Conservation (phyloP, 2,888 invertebrate species). For the Lasioglossum malachurum region DNA sequence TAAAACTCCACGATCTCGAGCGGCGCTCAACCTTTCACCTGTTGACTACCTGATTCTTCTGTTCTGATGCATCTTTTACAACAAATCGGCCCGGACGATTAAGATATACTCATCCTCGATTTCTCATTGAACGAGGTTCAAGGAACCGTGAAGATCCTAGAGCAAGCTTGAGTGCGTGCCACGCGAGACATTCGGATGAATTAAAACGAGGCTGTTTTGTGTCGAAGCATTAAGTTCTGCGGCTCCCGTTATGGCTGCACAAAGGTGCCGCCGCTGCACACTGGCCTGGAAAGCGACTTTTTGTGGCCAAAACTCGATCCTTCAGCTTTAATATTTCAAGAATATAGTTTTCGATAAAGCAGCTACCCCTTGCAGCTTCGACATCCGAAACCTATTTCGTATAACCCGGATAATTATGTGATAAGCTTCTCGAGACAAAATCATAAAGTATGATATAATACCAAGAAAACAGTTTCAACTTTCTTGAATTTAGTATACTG, state of each 20-base stretch:
- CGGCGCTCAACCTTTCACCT: background rate
- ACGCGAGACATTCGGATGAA: conserved; percentile 27
- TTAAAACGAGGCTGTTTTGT: conserved; percentile 51
- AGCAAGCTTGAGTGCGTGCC: conserved; percentile 17
- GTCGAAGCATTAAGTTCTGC: conserved; percentile 43
- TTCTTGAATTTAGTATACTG: background rate
- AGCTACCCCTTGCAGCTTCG: background rate
- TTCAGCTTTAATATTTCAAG: background rate
- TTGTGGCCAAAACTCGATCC: background rate
- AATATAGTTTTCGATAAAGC: background rate
- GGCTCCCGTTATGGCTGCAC: conserved; percentile 40
- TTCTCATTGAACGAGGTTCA: background rate
- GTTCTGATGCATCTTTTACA: background rate
- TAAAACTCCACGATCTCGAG: background rate
- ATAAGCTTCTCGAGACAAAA: background rate
- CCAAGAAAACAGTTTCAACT: background rate
- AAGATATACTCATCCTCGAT: background rate
- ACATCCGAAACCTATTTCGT: background rate
- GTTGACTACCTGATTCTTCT: background rate
- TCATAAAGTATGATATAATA: background rate
- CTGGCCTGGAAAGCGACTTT: background rate
- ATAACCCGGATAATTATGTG: background rate
- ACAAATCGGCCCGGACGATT: background rate
- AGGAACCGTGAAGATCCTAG: conserved; percentile 16
- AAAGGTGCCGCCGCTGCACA: conserved; percentile 37